These are phyloP conservation scores for Perdita meconis DNA, from an alignment of 2,888 invertebrate genomes.

Conservation along the genomic window DNA sequence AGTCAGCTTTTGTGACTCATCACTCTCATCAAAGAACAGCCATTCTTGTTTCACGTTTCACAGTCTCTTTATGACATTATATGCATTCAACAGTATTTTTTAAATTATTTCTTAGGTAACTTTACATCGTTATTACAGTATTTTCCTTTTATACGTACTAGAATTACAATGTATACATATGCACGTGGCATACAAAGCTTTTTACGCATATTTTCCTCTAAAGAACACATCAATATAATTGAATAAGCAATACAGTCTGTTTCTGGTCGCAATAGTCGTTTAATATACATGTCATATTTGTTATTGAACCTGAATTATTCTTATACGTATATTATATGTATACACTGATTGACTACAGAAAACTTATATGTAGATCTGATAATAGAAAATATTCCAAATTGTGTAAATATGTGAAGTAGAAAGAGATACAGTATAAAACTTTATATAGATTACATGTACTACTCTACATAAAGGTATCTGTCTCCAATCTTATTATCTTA, in stretches of 20 bases:
- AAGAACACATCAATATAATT: not conserved
- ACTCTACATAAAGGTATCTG: not conserved
- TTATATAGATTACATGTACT: not conserved
- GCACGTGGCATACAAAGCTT: too few species aligned
- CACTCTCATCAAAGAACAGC: not conserved
- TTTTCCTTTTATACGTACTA: not conserved
- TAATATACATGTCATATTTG: not conserved
- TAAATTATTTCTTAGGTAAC: not conserved
- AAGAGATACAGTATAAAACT: not conserved
- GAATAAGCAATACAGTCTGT: not conserved
- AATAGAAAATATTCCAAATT: not conserved
- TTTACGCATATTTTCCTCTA: not conserved
- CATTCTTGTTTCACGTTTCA: not conserved
- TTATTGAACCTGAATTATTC: not conserved
- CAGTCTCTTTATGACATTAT: too few species aligned
- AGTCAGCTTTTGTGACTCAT: not conserved
- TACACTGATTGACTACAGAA: not conserved
- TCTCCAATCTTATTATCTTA: not conserved
- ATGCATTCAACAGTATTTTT: too few species aligned
- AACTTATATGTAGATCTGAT: not conserved
- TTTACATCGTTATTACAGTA: not conserved
- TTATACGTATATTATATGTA: not conserved
- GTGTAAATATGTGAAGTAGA: not conserved
- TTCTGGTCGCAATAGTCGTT: not conserved
- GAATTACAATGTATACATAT: not conserved